Conservation (phyloP, 1,140 invertebrate species). For the Euborellia annulipes region DNA sequence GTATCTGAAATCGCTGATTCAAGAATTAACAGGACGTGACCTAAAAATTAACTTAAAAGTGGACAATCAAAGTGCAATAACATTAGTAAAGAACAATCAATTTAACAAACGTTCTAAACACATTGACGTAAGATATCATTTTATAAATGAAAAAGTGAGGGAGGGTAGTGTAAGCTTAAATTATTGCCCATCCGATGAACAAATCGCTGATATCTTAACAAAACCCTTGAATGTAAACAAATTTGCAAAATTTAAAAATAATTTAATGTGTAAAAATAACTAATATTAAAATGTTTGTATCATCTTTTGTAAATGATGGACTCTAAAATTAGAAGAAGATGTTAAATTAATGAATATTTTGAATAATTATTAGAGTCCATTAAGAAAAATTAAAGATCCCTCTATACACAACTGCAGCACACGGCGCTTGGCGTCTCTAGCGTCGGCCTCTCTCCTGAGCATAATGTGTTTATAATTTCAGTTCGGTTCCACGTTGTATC, state of each 20-base stretch:
- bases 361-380: too few species aligned
- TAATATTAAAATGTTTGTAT: too few species aligned
- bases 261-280: background rate
- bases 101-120: conserved; percentile 1
- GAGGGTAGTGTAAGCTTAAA: background rate
- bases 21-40: background rate
- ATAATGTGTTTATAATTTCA: too few species aligned
- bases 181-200: background rate
- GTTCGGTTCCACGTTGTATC: too few species aligned
- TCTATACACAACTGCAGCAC: too few species aligned
- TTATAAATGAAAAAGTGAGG: background rate
- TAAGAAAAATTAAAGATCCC: too few species aligned
- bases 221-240: background rate
- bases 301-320: too few species aligned
- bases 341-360: too few species aligned
- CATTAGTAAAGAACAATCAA: background rate
- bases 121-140: conserved; percentile 1
- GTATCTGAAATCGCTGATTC: background rate
- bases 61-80: conserved; percentile 4
- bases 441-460: too few species aligned
- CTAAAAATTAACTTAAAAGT: background rate
- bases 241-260: background rate
- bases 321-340: too few species aligned
- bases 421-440: too few species aligned
- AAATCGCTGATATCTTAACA: background rate